Percentiles rank a stretch among this genome's conserved stretches.
Evolutionary conservation across 1,140 invertebrate genomes (phyloP).

Genomic region (Papilio xuthus): DNA sequence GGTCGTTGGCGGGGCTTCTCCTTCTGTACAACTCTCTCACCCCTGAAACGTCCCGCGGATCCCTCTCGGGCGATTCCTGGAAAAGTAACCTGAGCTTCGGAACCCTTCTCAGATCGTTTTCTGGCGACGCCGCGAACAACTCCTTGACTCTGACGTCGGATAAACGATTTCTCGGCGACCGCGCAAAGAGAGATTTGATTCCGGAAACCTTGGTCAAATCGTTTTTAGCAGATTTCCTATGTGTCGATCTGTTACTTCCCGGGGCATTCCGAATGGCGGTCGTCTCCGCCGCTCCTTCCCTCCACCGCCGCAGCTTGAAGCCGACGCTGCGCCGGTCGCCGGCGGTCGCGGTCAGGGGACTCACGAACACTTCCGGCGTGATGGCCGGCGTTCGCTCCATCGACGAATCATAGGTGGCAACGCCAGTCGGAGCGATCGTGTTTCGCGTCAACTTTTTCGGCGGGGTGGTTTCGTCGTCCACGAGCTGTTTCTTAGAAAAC

Average conservation of each 20-base stretch:
- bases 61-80: conserved; percentile 60
- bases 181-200: conserved; percentile 68
- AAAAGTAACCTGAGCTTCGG: conserved; percentile 68
- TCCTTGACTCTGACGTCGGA: conserved; percentile 67
- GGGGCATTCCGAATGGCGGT: conserved; percentile 75
- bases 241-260: conserved; percentile 62
- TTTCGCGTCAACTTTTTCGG: conserved; percentile 50
- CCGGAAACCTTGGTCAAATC: conserved; percentile 73
- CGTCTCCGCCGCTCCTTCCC: conserved; percentile 57
- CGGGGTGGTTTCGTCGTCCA: conserved; percentile 53
- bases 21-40: conserved; percentile 62
- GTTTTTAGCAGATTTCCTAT: conserved; percentile 63
- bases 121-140: conserved; percentile 64
- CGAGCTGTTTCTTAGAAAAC: conserved; percentile 58
- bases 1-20: conserved; percentile 58
- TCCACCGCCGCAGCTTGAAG: conserved; percentile 58
- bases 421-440: conserved; percentile 48
- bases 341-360: conserved; percentile 58
- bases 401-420: conserved; percentile 50
- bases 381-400: conserved; percentile 49
- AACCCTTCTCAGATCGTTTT: conserved; percentile 73
- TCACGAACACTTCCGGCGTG: conserved; percentile 64
- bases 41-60: conserved; percentile 67
- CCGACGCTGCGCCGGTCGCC: conserved; percentile 53
- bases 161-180: conserved; percentile 68